phyloP scores from a whole-genome alignment of 2,888 invertebrate genomes.

The Troides oblongomaculatus region DNA sequence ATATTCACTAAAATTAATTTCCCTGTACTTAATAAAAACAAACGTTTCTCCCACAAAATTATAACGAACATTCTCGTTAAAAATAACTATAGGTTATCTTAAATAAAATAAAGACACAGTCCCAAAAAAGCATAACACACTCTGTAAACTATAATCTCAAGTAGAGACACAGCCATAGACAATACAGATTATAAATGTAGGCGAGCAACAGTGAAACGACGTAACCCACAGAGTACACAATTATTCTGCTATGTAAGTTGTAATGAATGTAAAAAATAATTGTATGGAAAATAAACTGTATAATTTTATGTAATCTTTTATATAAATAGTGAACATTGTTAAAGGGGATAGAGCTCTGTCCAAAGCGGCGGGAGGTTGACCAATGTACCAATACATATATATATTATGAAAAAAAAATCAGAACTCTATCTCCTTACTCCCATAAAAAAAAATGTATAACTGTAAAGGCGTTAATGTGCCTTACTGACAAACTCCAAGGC shows the following conservation, averaged over 20 bases:
- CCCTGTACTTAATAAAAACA: too few relatives aligned
- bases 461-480: conserved; percentile 15
- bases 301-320: conserved; percentile 17
- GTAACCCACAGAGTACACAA: conserved; percentile 22
- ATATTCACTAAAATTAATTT: too few relatives aligned
- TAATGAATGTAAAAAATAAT: conserved; percentile 5
- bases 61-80: too few relatives aligned
- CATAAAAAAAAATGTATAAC: not conserved
- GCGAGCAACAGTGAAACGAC: not conserved
- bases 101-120: too few relatives aligned
- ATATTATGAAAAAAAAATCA: not conserved
- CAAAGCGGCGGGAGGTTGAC: too few relatives aligned
- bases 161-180: too few relatives aligned
- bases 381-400: too few relatives aligned
- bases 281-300: conserved; percentile 4
- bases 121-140: too few relatives aligned
- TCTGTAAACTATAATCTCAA: too few relatives aligned
- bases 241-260: not conserved
- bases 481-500: conserved; percentile 8
- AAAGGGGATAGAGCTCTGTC: conserved; percentile 3
- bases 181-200: too few relatives aligned
- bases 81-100: too few relatives aligned
- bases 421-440: conserved; percentile 9
- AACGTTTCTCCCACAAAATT: too few relatives aligned
- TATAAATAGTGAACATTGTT: conserved; percentile 1